Conservation (phyloP, 2,888 invertebrate species). For the Cylloceria caligata region DNA sequence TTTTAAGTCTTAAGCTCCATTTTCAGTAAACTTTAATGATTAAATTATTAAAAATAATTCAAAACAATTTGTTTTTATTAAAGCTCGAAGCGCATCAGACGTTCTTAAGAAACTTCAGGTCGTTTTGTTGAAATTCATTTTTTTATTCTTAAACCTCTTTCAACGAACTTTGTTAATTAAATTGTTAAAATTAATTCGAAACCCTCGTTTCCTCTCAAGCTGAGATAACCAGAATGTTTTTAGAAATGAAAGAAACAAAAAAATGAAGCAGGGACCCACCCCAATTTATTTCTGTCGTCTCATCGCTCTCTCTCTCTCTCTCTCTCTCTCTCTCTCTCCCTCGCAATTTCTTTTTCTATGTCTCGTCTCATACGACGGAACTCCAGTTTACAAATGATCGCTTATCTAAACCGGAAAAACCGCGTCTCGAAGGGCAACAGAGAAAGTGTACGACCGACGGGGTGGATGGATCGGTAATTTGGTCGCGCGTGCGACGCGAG, state of each 20-base stretch:
- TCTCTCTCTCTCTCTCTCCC: no score
- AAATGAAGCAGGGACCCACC: background rate
- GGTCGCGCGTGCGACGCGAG: constrained; percentile 47
- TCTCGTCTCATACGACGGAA: constrained; percentile 29
- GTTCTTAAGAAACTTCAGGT: background rate
- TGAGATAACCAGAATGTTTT: background rate
- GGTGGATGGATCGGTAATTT: constrained; percentile 21
- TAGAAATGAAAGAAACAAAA: background rate
- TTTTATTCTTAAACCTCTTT: background rate
- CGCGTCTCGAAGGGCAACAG: constrained; percentile 3
- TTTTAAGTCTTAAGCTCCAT: background rate
- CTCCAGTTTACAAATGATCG: constrained; percentile 15
- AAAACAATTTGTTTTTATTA: background rate
- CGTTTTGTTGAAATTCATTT: background rate
- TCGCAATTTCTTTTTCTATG: background rate
- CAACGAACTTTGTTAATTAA: background rate
- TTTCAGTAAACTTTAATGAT: background rate
- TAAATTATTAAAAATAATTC: constrained; percentile 4
- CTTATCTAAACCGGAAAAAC: constrained; percentile 36
- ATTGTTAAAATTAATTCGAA: background rate
- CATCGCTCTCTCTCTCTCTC: no score
- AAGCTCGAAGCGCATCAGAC: no score
- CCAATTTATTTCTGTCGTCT: constrained; percentile 16
- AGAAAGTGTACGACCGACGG: background rate
- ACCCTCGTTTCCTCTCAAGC: background rate